Evolutionary conservation across 1,140 invertebrate genomes (phyloP).

Genomic region (Ladona fulva): DNA sequence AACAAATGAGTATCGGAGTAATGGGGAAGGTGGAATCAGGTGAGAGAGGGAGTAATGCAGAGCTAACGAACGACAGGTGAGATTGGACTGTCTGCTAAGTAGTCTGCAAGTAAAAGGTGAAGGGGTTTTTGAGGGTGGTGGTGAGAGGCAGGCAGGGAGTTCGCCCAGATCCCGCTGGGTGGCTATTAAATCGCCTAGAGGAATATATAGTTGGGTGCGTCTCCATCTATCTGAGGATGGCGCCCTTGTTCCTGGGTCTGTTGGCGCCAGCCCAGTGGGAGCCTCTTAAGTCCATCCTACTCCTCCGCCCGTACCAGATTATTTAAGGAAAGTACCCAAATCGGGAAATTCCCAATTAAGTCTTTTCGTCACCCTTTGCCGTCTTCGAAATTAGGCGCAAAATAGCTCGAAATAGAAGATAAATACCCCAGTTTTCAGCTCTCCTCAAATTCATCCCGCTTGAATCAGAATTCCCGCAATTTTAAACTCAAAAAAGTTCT

Average conservation of each 20-base stretch:
- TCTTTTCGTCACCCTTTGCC: too few relatives aligned
- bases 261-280: neutral
- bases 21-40: neutral
- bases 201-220: conserved; percentile 2
- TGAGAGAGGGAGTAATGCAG: neutral
- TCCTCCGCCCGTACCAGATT: too few relatives aligned
- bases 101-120: neutral
- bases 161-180: neutral
- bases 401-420: too few relatives aligned
- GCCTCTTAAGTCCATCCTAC: neutral
- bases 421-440: too few relatives aligned
- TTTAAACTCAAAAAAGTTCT: too few relatives aligned
- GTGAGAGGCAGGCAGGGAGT: too few relatives aligned
- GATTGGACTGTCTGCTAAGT: neutral
- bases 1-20: neutral
- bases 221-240: neutral
- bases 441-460: too few relatives aligned
- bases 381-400: too few relatives aligned
- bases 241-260: neutral
- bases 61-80: neutral
- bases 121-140: neutral
- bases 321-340: too few relatives aligned
- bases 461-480: too few relatives aligned
- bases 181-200: neutral
- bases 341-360: too few relatives aligned